Base-by-base conservation (phyloP, 2,113 vertebrate genomes). In the mouse (Mus musculus) region DNA sequence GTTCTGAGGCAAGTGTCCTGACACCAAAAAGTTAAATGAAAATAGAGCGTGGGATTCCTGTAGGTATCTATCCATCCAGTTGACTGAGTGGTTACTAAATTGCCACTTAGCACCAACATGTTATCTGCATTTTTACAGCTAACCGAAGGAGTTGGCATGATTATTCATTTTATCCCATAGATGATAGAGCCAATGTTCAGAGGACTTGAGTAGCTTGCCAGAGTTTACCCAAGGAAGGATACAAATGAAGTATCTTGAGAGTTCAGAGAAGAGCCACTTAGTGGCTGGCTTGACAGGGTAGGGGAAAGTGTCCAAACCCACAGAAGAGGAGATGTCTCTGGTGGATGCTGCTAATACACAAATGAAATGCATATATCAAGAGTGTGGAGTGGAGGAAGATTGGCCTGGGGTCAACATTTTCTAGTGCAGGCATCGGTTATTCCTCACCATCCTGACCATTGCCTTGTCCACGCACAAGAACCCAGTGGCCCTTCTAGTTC, bases 291-390 rank as follows among this genome's bases (percentile, higher is more conserved):
- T 92, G 61, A n/a, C 82, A 69, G 67, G 26, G 28, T 63, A 78
- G 89, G 54, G 88, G 75, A 89, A 80, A 7, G 56, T 24, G 65
- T 95, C 90, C 59, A 90, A 92, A 84, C 22, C 76, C 90, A 77
- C 85, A 88, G 65, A 85, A 19, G 6, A 63, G 54, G 72, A n/a
- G 72, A 4, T 42, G 54, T 42, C 84, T 69, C 59, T 56, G 56
- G 54, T 87, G 75, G 49, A 78, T 59, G 56, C n/a, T 11, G 22
- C n/a, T 52, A 72, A 72, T 12, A 59, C 85, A 67, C 49, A 91
- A 71, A 78, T 56, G 69, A 82, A 89, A 75, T 89, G n/a, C 42
- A 42, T 30, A 7, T 19, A 42, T 24, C 56, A 71, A 84, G 36
- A 46, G 20, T 24, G 49, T 26, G 63, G 36, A 42, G 7, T 33